Conservation (phyloP, 2,113 vertebrate species). For the Campylomormyrus numenius region DNA sequence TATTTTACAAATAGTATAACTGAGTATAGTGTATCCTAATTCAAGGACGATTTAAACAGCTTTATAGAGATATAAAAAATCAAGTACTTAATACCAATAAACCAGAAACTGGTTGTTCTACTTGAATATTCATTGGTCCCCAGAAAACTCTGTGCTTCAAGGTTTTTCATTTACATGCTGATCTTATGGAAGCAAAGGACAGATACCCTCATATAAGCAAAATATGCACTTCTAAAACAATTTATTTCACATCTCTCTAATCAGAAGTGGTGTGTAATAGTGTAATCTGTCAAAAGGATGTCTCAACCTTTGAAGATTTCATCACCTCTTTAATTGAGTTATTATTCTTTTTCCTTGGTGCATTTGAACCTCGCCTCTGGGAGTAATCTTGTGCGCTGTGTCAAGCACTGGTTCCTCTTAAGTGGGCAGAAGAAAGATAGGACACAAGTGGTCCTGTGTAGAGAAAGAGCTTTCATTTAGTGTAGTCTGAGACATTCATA, state of each 20-base stretch:
- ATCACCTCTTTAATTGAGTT: constrained; percentile 25
- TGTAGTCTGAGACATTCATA: neutral
- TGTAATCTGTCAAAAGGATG: constrained; percentile 18
- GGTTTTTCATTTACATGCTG: constrained; percentile 6
- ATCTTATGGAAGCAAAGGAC: constrained; percentile 7
- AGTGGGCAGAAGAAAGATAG: constrained; percentile 23
- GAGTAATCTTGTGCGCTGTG: constrained; percentile 10
- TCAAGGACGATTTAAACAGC: neutral
- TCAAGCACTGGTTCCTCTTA: constrained; percentile 16
- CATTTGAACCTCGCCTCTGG: constrained; percentile 17
- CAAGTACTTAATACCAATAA: constrained; percentile 4
- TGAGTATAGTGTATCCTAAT: neutral
- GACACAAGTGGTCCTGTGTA: constrained; percentile 6
- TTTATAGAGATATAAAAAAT: neutral
- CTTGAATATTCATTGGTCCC: constrained; percentile 13
- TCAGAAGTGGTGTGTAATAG: constrained; percentile 15
- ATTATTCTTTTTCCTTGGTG: constrained; percentile 16
- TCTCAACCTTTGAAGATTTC: constrained; percentile 21
- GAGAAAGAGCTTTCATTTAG: neutral
- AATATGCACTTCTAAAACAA: constrained; percentile 17
- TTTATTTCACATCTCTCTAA: constrained; percentile 14
- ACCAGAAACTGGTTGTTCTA: neutral
- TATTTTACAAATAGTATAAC: neutral
- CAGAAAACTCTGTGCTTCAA: neutral
- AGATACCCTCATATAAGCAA: neutral